Conservation (phyloP, 1,140 invertebrate genomes). For the Brachionus sp. region DNA sequence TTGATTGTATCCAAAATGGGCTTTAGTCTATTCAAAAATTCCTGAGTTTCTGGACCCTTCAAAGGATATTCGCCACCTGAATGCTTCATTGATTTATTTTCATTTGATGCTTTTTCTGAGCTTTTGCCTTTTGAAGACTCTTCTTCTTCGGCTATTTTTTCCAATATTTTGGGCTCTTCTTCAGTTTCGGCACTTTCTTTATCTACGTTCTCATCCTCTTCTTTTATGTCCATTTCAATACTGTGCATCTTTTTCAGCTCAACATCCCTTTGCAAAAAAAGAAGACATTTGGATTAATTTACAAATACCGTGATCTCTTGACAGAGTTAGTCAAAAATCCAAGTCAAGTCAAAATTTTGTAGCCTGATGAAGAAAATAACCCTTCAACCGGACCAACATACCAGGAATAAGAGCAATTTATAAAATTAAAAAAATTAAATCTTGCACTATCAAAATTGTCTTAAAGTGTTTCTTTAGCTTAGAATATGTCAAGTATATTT, state of each 20-base stretch:
- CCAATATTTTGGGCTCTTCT: not conserved
- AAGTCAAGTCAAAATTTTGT: too few relatives aligned
- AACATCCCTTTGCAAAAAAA: not conserved
- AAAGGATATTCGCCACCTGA: slow-evolving; percentile 49
- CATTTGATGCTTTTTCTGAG: not conserved
- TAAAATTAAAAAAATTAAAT: too few relatives aligned
- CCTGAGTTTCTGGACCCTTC: slow-evolving; percentile 51
- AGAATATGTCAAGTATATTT: too few relatives aligned
- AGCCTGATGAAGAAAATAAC: too few relatives aligned
- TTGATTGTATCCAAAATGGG: not conserved
- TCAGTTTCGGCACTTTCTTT: slow-evolving; percentile 48
- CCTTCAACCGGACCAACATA: too few relatives aligned
- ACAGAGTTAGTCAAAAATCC: too few relatives aligned
- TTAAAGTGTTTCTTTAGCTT: too few relatives aligned
- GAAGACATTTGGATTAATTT: not conserved
- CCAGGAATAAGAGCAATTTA: too few relatives aligned
- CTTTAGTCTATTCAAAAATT: slow-evolving; percentile 43
- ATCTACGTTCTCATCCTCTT: not conserved
- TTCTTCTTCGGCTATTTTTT: slow-evolving; percentile 18
- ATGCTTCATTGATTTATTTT: not conserved
- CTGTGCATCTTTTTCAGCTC: not conserved
- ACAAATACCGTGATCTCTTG: too few relatives aligned
- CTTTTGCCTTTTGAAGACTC: not conserved
- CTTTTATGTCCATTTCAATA: not conserved
- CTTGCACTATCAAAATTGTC: too few relatives aligned